Evolutionary conservation across 1,140 invertebrate species (phyloP), one percentile per base, ranked within the genome.

Genomic region (Pissodes strobi): DNA sequence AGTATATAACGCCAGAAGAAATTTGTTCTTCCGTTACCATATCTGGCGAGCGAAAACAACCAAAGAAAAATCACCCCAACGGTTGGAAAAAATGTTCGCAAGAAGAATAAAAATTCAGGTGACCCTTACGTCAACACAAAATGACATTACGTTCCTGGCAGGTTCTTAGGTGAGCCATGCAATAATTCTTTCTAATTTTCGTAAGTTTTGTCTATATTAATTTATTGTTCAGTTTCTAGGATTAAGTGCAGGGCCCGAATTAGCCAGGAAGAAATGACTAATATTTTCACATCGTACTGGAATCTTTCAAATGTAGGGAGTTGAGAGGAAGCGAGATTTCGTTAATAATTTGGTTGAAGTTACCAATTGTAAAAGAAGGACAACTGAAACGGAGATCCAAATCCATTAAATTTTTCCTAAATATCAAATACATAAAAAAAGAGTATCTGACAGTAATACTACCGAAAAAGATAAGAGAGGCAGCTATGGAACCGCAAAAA

Each of bases 31-130:
- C n/a, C n/a, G n/a, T n/a, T n/a, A n/a, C n/a, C 39, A 41, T 8
- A 41, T 41, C 39, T 8, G 39, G 39, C 4, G 39, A 41, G 13
- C 39, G 39, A 41, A 41, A 41, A n/a, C 5, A 5, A 4, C 15
- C 39, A 8, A 41, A 41, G 13, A 41, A 41, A 13, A 41, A 41
- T 8, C 13, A 13, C 39, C 6, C 39, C 5, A 41, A 41, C 13
- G 13, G 13, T 8, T 41, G 39, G 39, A 41, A 41, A 41, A 41
- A 41, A 41, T 41, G 13, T 41, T 41, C 39, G 39, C 39, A 41
- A 41, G 13, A 41, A 13, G 5, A 8, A 41, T 41, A 41, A 41
- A 41, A 41, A 13, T 13, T n/a, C n/a, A 8, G 39, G 39, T 8
- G 13, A 8, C 39, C 15, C 39, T 13, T 41, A 41, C 39, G 13